A percentile compares a stretch with the other conserved stretches of the same genome.
Evolutionary conservation across 2,888 invertebrate genomes (phyloP).

Genomic region (Tipula lateralis): DNA sequence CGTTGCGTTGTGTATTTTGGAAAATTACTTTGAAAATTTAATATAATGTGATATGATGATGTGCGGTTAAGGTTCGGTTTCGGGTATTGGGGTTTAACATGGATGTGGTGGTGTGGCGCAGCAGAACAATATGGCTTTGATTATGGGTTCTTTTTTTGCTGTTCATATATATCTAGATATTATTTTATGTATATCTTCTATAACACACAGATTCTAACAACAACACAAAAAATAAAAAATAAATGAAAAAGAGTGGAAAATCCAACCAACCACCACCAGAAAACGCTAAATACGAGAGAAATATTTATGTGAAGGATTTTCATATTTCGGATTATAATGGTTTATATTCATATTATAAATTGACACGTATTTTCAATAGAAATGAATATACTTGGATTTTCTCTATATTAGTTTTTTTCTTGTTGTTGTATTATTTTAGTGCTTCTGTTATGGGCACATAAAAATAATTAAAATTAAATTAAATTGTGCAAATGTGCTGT

Average conservation of each 20-base stretch:
- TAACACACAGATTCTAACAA: neutral
- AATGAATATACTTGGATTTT: neutral
- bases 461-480: neutral
- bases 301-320: conserved; percentile 28
- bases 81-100: neutral
- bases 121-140: neutral
- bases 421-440: neutral
- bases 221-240: neutral
- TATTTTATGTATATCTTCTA: neutral
- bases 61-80: conserved; percentile 1
- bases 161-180: neutral
- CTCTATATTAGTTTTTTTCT: neutral
- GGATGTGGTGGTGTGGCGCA: neutral
- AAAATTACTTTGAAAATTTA: neutral
- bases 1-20: neutral
- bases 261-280: neutral
- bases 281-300: neutral
- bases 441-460: neutral
- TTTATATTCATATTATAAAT: conserved; percentile 26
- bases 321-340: conserved; percentile 28
- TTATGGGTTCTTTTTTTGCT: neutral
- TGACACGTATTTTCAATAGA: conserved; percentile 28
- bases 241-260: neutral
- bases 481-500: neutral
- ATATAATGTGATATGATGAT: conserved; percentile 11